phyloP scores from a whole-genome alignment of 2,113 vertebrate genomes.

The Dipodomys stephensi region DNA sequence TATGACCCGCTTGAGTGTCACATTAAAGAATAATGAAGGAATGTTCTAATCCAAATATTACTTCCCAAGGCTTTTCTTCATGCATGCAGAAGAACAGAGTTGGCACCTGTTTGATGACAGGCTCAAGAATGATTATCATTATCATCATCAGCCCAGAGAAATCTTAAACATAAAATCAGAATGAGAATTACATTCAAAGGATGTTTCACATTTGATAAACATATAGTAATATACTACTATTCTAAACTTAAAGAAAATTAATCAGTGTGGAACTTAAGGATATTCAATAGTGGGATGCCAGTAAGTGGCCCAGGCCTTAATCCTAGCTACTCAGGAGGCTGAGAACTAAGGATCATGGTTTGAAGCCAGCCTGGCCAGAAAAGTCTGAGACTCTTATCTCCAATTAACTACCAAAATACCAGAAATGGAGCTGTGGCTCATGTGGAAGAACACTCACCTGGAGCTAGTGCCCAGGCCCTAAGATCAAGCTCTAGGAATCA shows the following conservation, averaged over 20 bases:
- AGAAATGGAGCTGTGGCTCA: too few species aligned
- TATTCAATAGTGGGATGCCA: neutral
- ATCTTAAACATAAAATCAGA: neutral
- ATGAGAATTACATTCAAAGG: neutral
- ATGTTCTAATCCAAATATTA: neutral
- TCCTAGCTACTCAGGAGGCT: too few species aligned
- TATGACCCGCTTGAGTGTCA: neutral
- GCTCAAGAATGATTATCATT: neutral
- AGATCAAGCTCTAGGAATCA: too few species aligned
- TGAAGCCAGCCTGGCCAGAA: too few species aligned
- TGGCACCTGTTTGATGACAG: neutral
- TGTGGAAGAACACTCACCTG: too few species aligned
- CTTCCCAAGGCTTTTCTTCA: neutral
- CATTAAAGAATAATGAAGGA: neutral
- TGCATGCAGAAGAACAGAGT: neutral
- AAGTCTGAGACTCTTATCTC: too few species aligned
- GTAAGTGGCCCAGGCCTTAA: too few species aligned
- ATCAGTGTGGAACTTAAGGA: neutral
- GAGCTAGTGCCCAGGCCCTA: too few species aligned
- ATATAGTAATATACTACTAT: neutral
- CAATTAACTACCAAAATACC: too few species aligned
- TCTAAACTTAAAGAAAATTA: neutral
- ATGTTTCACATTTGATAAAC: neutral
- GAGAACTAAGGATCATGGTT: too few species aligned
- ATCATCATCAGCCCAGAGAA: too few species aligned